Evolutionary conservation across 1,140 invertebrate genomes (phyloP).

Genomic region (Formica selysi): DNA sequence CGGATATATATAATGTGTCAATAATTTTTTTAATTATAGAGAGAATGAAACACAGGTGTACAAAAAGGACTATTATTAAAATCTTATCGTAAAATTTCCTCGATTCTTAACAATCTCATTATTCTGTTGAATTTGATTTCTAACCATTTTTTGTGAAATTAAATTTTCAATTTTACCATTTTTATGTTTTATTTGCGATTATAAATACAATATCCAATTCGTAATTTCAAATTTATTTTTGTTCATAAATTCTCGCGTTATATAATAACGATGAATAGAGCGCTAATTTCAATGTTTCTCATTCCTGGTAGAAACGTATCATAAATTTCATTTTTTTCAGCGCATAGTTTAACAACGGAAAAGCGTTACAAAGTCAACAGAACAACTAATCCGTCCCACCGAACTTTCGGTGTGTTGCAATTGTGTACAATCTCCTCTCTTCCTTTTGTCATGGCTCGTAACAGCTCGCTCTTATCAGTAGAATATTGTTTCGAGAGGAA

Average conservation of each 20-base stretch:
- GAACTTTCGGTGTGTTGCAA: conserved; percentile 35
- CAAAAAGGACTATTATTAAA: not conserved
- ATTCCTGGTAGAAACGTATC: not conserved
- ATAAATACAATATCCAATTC: not conserved
- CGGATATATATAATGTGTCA: not conserved
- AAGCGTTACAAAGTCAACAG: not conserved
- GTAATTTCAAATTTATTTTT: not conserved
- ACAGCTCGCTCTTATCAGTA: conserved; percentile 55
- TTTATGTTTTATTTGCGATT: conserved; percentile 1
- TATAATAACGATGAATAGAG: not conserved
- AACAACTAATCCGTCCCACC: not conserved
- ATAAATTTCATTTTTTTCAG: not conserved
- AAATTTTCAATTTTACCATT: too few species aligned
- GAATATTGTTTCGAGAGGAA: conserved; percentile 53
- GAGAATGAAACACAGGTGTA: not conserved
- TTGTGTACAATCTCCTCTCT: conserved; percentile 42
- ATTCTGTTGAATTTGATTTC: too few species aligned
- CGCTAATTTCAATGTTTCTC: not conserved
- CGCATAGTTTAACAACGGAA: not conserved
- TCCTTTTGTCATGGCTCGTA: conserved; percentile 51
- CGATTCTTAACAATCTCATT: too few species aligned
- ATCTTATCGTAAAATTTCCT: not conserved
- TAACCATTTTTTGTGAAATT: too few species aligned
- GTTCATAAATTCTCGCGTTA: not conserved
- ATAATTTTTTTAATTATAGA: conserved; percentile 11